phyloP scores from a whole-genome alignment of 2,888 invertebrate genomes.

The Caenorhabditis sp. region DNA sequence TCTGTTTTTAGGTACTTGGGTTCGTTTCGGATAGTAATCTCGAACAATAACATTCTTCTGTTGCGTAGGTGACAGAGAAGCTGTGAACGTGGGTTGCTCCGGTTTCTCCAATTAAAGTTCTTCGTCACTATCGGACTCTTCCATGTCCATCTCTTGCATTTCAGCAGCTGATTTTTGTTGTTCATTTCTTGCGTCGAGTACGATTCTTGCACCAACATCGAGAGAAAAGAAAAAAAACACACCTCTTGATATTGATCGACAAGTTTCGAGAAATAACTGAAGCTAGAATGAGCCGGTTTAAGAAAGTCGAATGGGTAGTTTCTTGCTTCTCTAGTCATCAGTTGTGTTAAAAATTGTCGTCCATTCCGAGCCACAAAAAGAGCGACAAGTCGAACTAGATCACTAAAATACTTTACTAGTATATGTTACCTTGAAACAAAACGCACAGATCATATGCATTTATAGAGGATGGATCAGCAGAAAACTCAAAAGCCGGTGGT shows the following conservation, averaged over 20 bases:
- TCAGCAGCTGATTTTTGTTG: constrained; percentile 76
- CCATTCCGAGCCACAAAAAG: constrained; percentile 99
- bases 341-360: constrained; percentile 95
- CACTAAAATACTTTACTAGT: constrained; percentile 86
- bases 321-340: constrained; percentile 95
- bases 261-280: constrained; percentile 97
- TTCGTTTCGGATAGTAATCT: constrained; percentile 95
- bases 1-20: constrained; percentile 38
- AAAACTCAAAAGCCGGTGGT: constrained; percentile 93
- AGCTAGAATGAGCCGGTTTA: constrained; percentile 97
- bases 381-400: constrained; percentile 97
- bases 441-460: constrained; percentile 92
- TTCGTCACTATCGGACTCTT: constrained; percentile 78
- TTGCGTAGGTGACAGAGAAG: constrained; percentile 86
- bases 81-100: constrained; percentile 64
- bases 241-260: constrained; percentile 98
- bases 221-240: too few species aligned
- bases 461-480: constrained; percentile 98
- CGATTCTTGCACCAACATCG: constrained; percentile 85
- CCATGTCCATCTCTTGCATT: constrained; percentile 82
- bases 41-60: constrained; percentile 71
- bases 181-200: constrained; percentile 84
- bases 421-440: too few species aligned
- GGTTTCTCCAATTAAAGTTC: constrained; percentile 58
- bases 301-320: constrained; percentile 99